These are phyloP conservation scores for Cacatua alba DNA, from an alignment of 2,113 vertebrate species.

Conservation along the genomic window DNA sequence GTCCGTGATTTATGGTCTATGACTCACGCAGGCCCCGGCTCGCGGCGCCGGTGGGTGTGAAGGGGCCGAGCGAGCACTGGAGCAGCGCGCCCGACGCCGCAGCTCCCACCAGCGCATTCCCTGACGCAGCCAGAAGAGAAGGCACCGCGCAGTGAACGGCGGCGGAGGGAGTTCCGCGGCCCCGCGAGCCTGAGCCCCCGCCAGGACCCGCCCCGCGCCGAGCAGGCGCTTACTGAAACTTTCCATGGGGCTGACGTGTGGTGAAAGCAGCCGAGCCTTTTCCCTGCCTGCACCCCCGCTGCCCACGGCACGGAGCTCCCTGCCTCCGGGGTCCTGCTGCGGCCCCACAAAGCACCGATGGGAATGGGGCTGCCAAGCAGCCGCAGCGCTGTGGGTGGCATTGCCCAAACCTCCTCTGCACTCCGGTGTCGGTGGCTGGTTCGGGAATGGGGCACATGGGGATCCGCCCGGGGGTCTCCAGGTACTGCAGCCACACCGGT, in stretches of 20 bases:
- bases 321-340: too few relatives aligned
- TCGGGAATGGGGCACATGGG: accelerated
- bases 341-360: too few relatives aligned
- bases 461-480: not conserved
- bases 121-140: not conserved
- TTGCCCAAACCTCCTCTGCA: not conserved
- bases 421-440: accelerated
- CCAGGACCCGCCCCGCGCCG: not conserved
- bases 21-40: too few relatives aligned
- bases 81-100: accelerated
- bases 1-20: not conserved
- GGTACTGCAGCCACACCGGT: accelerated
- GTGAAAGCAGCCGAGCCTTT: not conserved
- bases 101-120: accelerated
- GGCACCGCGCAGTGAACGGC: accelerated
- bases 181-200: not conserved
- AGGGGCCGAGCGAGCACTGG: accelerated
- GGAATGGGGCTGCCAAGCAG: accelerated
- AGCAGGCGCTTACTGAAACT: not conserved
- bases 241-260: not conserved
- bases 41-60: not conserved
- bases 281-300: accelerated
- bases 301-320: not conserved
- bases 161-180: not conserved
- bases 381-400: accelerated